Evolutionary conservation across 2,888 invertebrate species (phyloP).

Genomic region (Coecobrya sp.): DNA sequence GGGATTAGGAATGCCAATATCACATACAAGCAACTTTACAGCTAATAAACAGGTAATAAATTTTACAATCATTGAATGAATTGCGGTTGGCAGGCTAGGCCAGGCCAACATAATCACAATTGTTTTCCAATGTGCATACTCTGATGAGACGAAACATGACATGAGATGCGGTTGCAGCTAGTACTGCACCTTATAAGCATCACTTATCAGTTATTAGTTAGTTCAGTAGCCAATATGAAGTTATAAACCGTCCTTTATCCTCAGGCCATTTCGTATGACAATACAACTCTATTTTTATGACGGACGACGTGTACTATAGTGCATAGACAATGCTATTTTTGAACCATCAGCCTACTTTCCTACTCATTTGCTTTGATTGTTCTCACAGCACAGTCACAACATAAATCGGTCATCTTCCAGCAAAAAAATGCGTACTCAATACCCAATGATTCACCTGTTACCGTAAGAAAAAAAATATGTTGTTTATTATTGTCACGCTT

Average conservation of each 20-base stretch:
- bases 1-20: neutral
- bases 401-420: constrained; percentile 68
- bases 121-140: constrained; percentile 5
- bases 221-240: neutral
- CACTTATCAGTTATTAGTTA: neutral
- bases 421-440: constrained; percentile 59
- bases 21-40: constrained; percentile 8
- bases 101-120: constrained; percentile 47
- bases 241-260: constrained; percentile 40
- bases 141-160: constrained; percentile 35
- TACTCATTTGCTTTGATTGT: constrained; percentile 46
- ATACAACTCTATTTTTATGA: neutral
- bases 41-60: constrained; percentile 63
- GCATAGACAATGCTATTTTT: constrained; percentile 39
- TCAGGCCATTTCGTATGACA: neutral
- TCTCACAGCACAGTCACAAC: constrained; percentile 12
- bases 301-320: neutral
- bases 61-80: constrained; percentile 7
- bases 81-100: constrained; percentile 37
- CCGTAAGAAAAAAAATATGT: constrained; percentile 42
- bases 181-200: neutral
- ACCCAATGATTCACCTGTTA: constrained; percentile 63
- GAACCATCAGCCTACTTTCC: constrained; percentile 52
- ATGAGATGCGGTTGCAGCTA: neutral
- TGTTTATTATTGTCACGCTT: constrained; percentile 39